Evolutionary conservation across 1,140 invertebrate genomes (phyloP).

Genomic region (Atopsyche davidsoni): DNA sequence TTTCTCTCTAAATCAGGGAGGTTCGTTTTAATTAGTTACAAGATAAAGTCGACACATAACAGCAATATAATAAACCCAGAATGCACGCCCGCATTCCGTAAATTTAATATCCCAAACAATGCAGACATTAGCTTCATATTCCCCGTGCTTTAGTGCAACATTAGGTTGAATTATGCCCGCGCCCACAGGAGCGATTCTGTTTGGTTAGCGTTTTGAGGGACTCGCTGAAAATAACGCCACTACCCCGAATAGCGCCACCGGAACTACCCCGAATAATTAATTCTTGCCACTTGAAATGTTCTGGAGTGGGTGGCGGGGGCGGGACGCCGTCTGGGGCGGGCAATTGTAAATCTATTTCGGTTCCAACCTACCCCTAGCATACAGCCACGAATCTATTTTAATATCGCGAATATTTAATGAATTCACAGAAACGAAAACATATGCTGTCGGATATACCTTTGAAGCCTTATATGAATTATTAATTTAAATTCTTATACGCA

Average conservation of each 20-base stretch:
- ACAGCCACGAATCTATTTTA: not conserved
- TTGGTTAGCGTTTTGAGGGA: constrained; percentile 9
- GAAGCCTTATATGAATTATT: not conserved
- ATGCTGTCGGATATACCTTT: not conserved
- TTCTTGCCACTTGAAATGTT: constrained; percentile 22
- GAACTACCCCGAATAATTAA: constrained; percentile 28
- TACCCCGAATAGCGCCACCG: constrained; percentile 17
- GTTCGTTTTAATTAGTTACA: not conserved
- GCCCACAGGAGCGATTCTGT: no score
- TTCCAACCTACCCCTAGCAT: not conserved
- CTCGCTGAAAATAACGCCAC: constrained; percentile 20
- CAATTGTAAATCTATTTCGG: constrained; percentile 26
- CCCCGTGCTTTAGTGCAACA: no score
- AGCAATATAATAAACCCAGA: not conserved
- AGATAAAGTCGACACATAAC: not conserved
- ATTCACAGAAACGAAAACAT: not conserved
- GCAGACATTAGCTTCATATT: no score
- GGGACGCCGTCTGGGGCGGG: constrained; percentile 2
- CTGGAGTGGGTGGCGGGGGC: not conserved
- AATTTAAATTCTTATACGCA: not conserved
- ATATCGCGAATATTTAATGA: not conserved
- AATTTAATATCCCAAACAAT: no score
- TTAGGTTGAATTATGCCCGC: no score
- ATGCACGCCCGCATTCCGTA: not conserved
- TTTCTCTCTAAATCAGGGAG: not conserved